phyloP scores from a whole-genome alignment of 2,797 vertebrate genomes.

The Liparis tanakae region DNA sequence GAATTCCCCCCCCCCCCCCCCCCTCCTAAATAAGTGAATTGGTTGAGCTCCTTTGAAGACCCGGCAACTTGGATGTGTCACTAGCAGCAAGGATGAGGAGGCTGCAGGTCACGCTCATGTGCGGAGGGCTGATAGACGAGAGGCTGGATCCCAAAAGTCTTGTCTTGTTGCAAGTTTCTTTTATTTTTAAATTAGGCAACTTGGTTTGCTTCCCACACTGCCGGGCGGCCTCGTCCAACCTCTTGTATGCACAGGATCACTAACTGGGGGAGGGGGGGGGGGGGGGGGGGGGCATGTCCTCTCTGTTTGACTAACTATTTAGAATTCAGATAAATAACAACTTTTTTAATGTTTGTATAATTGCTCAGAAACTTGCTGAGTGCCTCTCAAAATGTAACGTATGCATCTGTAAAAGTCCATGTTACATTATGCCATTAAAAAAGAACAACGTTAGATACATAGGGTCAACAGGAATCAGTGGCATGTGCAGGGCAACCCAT shows the following conservation, averaged over 20 bases:
- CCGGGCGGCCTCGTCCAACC: constrained; percentile 22
- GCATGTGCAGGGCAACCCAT: not conserved
- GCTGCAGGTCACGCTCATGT: constrained; percentile 31
- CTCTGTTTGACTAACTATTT: not conserved
- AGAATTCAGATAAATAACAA: no score
- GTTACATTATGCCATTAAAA: not conserved
- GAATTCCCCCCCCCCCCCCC: constrained; percentile 5
- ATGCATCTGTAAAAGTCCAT: not conserved
- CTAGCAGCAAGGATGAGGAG: constrained; percentile 63
- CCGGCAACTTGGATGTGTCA: constrained; percentile 33
- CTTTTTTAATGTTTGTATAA: not conserved
- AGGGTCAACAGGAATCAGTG: not conserved
- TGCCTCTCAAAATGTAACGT: not conserved
- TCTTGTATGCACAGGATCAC: constrained; percentile 48
- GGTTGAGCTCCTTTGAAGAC: constrained; percentile 15
- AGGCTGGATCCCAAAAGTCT: constrained; percentile 5
- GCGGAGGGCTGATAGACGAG: not conserved
- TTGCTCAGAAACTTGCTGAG: not conserved
- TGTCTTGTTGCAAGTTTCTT: constrained; percentile 35
- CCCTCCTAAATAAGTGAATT: not conserved
- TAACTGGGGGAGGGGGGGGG: not conserved
- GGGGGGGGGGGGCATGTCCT: not conserved
- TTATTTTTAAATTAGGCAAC: constrained; percentile 36
- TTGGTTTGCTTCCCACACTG: constrained; percentile 56
- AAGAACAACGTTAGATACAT: not conserved